These are phyloP conservation scores for Drosophila lutescens DNA, from an alignment of 2,888 invertebrate genomes.

Conservation along the genomic window DNA sequence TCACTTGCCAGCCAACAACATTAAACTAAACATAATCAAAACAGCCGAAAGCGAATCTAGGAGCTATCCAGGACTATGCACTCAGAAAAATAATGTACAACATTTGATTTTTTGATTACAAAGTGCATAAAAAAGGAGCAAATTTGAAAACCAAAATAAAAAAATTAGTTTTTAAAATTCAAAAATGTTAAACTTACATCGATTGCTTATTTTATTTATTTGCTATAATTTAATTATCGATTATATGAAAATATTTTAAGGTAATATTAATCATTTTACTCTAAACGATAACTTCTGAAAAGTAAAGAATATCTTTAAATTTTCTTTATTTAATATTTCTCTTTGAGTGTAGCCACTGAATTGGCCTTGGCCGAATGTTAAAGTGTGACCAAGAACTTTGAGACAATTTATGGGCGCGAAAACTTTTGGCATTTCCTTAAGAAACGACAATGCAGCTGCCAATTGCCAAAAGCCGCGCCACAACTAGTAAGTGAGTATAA, in stretches of 20 bases:
- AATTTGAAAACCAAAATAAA: too few relatives aligned
- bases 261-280: too few relatives aligned
- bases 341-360: neutral
- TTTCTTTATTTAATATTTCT: neutral
- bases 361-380: neutral
- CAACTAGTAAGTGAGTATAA: constrained; percentile 40
- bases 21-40: constrained; percentile 56
- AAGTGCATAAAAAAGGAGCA: too few relatives aligned
- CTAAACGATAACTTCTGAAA: too few relatives aligned
- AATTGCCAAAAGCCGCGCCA: constrained; percentile 25
- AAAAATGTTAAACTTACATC: too few relatives aligned
- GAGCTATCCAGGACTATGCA: neutral
- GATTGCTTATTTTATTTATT: too few relatives aligned
- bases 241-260: too few relatives aligned
- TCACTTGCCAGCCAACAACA: constrained; percentile 43
- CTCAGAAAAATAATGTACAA: neutral
- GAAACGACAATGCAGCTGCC: constrained; percentile 56
- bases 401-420: constrained; percentile 66
- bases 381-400: constrained; percentile 37
- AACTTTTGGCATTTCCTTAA: constrained; percentile 69
- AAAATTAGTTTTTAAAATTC: too few relatives aligned
- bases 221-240: too few relatives aligned
- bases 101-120: too few relatives aligned
- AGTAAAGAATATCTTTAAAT: too few relatives aligned
- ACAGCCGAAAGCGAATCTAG: constrained; percentile 30